Evolutionary conservation across 2,797 vertebrate species (phyloP), one percentile per base, ranked within the genome.

Genomic region (Tiaroga cobitis): DNA sequence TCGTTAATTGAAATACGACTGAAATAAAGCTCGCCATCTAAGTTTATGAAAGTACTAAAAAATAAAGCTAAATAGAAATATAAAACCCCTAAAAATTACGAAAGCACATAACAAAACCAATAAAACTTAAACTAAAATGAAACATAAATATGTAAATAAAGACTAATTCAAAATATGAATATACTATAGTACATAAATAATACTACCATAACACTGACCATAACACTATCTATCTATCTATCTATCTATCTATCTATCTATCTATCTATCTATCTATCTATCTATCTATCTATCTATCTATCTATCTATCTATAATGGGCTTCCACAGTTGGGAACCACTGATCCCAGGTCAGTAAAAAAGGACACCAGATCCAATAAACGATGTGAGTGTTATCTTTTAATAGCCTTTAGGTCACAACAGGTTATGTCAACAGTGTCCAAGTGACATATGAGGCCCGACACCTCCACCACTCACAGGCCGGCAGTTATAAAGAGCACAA

Each of bases 341-440:
- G 43, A 56, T 70, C 49, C 9, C 49, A 56, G 24, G n/a, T 59
- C 63, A 67, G 41, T 51, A 34, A 81, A 54, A 72, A 59, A 61
- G 34, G 29, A 63, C 21, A 74, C 19, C 54, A 63, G 1, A 46
- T 61, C 10, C 13, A 82, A 74, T 82, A 74, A 74, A 75, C 21
- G 24, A 41, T 63, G 41, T 26, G 54, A 83, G 61, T 51, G 73
- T 29, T 83, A 76, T 83, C 73, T 84, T 77, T 84, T 78, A 56
- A 84, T 56, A 56, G 74, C 49, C 74, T 77, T 18, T 43, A 69
- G 82, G 74, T 84, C 37, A 69, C 34, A 67, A n/a, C 0, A 19
- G 70, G 56, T 82, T 82, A 85, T 49, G 77, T 80, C 76, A 74
- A 29, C 73, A 70, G 68, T 87, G 86, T 81, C 67, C 75, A 8